Conservation (phyloP, 2,888 invertebrate genomes). For the Drosophila recens region DNA sequence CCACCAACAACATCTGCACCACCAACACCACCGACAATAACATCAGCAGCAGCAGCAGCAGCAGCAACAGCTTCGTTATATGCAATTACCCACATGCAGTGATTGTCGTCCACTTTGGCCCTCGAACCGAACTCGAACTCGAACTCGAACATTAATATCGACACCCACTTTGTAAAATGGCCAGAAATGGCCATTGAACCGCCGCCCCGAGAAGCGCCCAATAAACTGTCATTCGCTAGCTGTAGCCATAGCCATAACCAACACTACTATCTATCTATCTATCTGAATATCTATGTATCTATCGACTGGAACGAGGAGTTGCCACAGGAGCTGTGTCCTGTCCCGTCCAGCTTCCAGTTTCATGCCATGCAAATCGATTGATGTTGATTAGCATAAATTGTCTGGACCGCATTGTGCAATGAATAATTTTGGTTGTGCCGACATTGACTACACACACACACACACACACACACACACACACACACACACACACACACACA, state of each 20-base stretch:
- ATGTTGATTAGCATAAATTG: slow-evolving; percentile 84
- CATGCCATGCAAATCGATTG: slow-evolving; percentile 79
- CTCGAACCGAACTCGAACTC: slow-evolving; percentile 26
- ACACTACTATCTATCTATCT: too few relatives aligned
- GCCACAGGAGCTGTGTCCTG: neutral
- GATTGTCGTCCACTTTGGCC: slow-evolving; percentile 74
- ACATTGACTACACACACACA: slow-evolving; percentile 44
- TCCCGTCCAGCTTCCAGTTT: slow-evolving; percentile 48
- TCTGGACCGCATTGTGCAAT: slow-evolving; percentile 82
- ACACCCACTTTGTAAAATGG: slow-evolving; percentile 35
- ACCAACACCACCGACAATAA: slow-evolving; percentile 1
- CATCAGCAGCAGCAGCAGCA: neutral
- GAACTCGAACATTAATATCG: slow-evolving; percentile 40
- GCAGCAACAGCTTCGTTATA: slow-evolving; percentile 38
- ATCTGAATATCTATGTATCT: too few relatives aligned
- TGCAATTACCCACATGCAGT: slow-evolving; percentile 72
- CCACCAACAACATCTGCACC: neutral
- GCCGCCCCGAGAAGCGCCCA: slow-evolving; percentile 58
- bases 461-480: slow-evolving; percentile 12
- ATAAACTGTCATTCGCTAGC: slow-evolving; percentile 42
- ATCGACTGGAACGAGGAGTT: too few relatives aligned
- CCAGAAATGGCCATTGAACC: slow-evolving; percentile 36
- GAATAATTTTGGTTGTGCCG: slow-evolving; percentile 72
- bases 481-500: slow-evolving; percentile 40
- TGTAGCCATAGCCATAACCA: too few relatives aligned